Evolutionary conservation across 30 jellyfish, hydroid and myxozoan species (phyloP).

Genomic region (Hydra vulgaris): DNA sequence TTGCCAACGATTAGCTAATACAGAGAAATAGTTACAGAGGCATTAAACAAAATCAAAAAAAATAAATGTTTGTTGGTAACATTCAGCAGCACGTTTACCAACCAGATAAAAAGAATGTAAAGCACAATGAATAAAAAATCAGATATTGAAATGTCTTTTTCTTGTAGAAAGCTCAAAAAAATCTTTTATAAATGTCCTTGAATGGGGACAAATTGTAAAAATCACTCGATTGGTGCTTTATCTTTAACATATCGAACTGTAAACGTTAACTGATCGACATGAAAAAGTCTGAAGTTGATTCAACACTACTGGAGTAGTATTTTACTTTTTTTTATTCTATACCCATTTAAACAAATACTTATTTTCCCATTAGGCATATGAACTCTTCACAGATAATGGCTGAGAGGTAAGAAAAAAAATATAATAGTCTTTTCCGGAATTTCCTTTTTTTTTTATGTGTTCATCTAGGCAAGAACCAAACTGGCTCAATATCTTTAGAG

Average conservation of each 20-base stretch:
- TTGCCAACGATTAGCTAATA: too few species aligned
- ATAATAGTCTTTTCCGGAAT: not conserved
- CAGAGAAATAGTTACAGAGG: too few species aligned
- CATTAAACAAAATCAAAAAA: slow-evolving; percentile 10
- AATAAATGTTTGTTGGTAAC: slow-evolving; percentile 39
- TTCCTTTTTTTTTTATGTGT: not conserved
- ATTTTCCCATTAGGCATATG: slow-evolving; percentile 1
- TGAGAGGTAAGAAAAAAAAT: not conserved
- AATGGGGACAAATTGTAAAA: not conserved
- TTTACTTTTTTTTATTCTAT: not conserved
- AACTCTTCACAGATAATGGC: slow-evolving; percentile 9
- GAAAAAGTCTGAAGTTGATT: slow-evolving; percentile 20
- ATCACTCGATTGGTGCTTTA: not conserved
- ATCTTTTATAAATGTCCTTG: too few species aligned
- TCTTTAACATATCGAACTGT: slow-evolving; percentile 6
- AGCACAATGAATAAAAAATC: too few species aligned
- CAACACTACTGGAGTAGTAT: slow-evolving; percentile 10
- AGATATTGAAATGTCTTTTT: slow-evolving; percentile 13
- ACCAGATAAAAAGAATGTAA: too few species aligned
- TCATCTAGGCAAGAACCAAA: not conserved
- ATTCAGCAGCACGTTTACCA: slow-evolving; percentile 42
- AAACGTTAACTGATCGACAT: slow-evolving; percentile 13
- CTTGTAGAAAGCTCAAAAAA: too few species aligned
- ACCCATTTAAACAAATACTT: not conserved
- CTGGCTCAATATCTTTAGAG: not conserved